Base-by-base conservation (phyloP, 2,113 vertebrate genomes). In the Scophthalmus maximus region DNA sequence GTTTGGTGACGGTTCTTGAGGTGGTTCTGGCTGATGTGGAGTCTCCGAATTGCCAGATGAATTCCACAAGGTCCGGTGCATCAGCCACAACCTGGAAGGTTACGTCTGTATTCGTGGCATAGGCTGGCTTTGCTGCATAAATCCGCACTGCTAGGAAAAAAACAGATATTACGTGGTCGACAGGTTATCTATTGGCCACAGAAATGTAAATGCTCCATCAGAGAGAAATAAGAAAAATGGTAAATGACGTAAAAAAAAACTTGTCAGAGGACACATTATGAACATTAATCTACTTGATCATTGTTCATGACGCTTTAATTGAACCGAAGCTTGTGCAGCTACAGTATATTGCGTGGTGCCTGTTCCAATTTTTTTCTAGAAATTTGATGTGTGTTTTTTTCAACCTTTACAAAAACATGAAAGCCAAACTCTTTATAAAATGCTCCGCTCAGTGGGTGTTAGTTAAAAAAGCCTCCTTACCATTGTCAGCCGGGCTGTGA, bases 11-110 rank as follows among this genome's bases (percentile, higher is more conserved):
- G 5, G 55, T 86, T 51, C 88, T 94, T 11, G 73, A 89, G 4
- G 81, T 55, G 10, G 91, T 94, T 71, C 68, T 88, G 71, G 82
- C 30, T 12, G 90, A 82, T 5, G 12, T 71, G 1, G 84, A 82
- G 40, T 95, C 92, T 70, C 93, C 95, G 73, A 96, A 96, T 73
- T 85, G 46, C 95, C 95, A 96, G 1, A 87, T 11, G 56, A 96
- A 92, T 47, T 93, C 87, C 32, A 92, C 47, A 17, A 82, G 76
- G 8, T 75, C 73, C 0, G 74, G 40, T 6, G 80, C 84, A 26
- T 88, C 67, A 5, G 88, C 87, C 59, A 92, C 42, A 40, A 91
- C 94, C 63, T 67, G n/a, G 40, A 96, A 93, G 3, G 36, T 85
- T 27, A 96, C 58, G 4, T 93, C 83, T 0, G 78, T 73, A 29